Evolutionary conservation across 2,888 invertebrate genomes (phyloP).

Genomic region (Halocaridina rubra): DNA sequence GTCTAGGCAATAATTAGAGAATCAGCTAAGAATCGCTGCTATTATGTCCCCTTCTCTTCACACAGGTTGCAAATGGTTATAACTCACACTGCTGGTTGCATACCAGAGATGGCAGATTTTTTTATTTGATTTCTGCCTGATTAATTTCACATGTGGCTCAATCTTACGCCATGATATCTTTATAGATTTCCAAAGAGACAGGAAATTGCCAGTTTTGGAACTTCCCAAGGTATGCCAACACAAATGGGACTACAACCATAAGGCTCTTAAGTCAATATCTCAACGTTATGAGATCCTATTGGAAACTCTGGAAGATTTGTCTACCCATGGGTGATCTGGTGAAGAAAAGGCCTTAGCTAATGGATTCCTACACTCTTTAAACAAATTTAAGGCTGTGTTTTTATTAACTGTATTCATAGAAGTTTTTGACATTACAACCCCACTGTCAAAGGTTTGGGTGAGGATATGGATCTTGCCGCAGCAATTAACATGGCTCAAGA

Average conservation of each 20-base stretch:
- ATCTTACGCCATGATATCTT: not conserved
- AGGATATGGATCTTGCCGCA: not conserved
- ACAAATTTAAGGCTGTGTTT: not conserved
- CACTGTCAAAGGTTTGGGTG: too few species aligned
- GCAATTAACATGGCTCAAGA: not conserved
- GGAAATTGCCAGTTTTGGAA: not conserved
- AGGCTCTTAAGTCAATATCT: not conserved
- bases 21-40: too few species aligned
- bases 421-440: too few species aligned
- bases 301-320: not conserved
- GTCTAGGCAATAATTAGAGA: too few species aligned
- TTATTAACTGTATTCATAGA: too few species aligned
- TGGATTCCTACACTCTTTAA: not conserved
- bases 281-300: not conserved
- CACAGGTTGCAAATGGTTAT: too few species aligned
- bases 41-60: too few species aligned
- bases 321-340: not conserved
- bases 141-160: not conserved
- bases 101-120: too few species aligned
- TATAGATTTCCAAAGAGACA: not conserved
- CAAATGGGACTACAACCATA: not conserved
- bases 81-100: too few species aligned
- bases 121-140: too few species aligned
- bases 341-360: not conserved
- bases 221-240: not conserved